Conservation (phyloP, 2,888 invertebrate species). For the Cephonodes hylas region DNA sequence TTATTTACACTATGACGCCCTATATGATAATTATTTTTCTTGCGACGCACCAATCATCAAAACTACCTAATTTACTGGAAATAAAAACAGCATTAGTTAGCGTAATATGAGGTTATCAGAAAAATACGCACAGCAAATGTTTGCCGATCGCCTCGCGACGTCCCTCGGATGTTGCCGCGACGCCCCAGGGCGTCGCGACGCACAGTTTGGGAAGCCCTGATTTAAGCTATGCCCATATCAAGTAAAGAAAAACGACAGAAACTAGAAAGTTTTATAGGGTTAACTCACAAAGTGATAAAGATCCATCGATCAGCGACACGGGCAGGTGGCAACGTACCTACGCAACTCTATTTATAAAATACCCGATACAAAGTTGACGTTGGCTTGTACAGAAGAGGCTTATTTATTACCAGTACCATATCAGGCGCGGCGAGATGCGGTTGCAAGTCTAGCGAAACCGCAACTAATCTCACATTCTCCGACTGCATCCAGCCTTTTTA, state of each 20-base stretch:
- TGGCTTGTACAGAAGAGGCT: conserved; percentile 28
- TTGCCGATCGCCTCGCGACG: no score
- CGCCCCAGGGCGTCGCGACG: no score
- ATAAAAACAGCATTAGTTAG: no score
- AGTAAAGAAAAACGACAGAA: background rate
- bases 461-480: conserved; percentile 53
- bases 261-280: background rate
- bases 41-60: no score
- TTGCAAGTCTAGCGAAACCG: conserved; percentile 37
- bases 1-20: no score
- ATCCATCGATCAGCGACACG: background rate
- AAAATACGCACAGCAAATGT: no score
- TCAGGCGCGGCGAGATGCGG: conserved; percentile 30
- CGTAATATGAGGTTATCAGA: no score
- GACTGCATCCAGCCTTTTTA: conserved; percentile 59
- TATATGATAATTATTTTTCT: no score
- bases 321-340: background rate
- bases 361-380: conserved; percentile 2
- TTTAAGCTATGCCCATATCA: background rate
- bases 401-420: conserved; percentile 45
- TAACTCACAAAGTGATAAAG: background rate
- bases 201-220: no score
- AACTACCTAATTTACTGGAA: no score
- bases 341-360: conserved; percentile 8
- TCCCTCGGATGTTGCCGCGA: no score